phyloP scores from a whole-genome alignment of 1,140 invertebrate genomes.

The Sinella curviseta region DNA sequence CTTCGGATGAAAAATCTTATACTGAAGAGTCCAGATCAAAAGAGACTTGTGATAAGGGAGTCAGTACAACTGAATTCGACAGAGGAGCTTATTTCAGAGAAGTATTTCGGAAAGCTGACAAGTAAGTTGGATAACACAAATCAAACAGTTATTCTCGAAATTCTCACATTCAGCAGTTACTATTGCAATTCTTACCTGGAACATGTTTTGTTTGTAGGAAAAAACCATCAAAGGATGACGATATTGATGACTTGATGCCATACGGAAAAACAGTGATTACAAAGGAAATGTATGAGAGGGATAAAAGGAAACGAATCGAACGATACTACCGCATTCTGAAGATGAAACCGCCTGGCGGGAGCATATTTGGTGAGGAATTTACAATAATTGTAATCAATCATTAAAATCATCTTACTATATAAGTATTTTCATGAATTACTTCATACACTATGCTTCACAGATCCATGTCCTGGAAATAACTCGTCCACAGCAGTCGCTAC shows the following conservation, averaged over 20 bases:
- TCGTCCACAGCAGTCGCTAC: background rate
- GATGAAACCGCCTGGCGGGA: conserved; percentile 3
- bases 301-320: conserved; percentile 18
- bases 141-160: background rate
- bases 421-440: too few relatives aligned
- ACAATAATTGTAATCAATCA: too few relatives aligned
- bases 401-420: too few relatives aligned
- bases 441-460: background rate
- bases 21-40: background rate
- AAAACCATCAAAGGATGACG: background rate
- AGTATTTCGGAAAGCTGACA: background rate
- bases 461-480: background rate
- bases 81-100: background rate
- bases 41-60: background rate
- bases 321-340: background rate
- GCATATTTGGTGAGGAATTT: background rate
- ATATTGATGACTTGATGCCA: background rate
- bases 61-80: background rate
- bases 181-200: background rate
- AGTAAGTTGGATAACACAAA: background rate
- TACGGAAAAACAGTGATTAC: background rate
- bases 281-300: conserved; percentile 18
- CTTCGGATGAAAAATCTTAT: background rate
- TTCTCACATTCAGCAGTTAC: too few relatives aligned
- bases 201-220: background rate